Conservation (phyloP, 2,888 invertebrate species). For the Drosophila maculinotata region DNA sequence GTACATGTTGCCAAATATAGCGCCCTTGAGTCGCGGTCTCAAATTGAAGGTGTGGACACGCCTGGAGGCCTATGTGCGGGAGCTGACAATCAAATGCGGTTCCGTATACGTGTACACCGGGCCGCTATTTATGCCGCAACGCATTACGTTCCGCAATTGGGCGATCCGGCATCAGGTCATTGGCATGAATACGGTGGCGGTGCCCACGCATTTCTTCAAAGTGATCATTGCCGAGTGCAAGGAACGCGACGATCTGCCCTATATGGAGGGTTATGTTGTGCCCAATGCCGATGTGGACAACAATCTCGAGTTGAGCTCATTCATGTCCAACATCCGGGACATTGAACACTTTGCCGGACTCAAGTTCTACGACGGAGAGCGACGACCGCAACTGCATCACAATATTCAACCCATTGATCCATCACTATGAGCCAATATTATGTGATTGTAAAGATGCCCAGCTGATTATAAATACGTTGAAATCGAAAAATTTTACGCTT, state of each 20-base stretch:
- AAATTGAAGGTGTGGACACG: conserved; percentile 95
- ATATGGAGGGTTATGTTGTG: conserved; percentile 96
- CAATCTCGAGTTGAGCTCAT: conserved; percentile 89
- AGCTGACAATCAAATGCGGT: conserved; percentile 88
- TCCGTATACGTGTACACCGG: conserved; percentile 96
- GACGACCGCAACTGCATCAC: conserved; percentile 85
- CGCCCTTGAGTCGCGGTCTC: conserved; percentile 96
- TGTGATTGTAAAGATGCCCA: too few relatives aligned
- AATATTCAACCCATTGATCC: conserved; percentile 5
- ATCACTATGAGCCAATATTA: neutral
- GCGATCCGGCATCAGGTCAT: conserved; percentile 96
- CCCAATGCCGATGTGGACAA: conserved; percentile 94
- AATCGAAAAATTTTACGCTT: too few relatives aligned
- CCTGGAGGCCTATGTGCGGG: conserved; percentile 92
- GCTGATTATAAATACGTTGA: too few relatives aligned
- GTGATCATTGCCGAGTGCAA: conserved; percentile 91
- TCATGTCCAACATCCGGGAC: conserved; percentile 93
- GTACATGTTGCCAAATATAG: conserved; percentile 95
- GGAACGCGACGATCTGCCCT: conserved; percentile 87
- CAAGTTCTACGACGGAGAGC: conserved; percentile 93
- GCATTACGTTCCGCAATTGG: conserved; percentile 92
- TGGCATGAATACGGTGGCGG: conserved; percentile 95
- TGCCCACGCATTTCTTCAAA: conserved; percentile 99
- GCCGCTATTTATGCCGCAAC: conserved; percentile 93
- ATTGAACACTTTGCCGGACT: conserved; percentile 96